Evolutionary conservation across 1,140 invertebrate genomes (phyloP), one percentile per base, ranked within the genome.

Genomic region (Patella vulgata): DNA sequence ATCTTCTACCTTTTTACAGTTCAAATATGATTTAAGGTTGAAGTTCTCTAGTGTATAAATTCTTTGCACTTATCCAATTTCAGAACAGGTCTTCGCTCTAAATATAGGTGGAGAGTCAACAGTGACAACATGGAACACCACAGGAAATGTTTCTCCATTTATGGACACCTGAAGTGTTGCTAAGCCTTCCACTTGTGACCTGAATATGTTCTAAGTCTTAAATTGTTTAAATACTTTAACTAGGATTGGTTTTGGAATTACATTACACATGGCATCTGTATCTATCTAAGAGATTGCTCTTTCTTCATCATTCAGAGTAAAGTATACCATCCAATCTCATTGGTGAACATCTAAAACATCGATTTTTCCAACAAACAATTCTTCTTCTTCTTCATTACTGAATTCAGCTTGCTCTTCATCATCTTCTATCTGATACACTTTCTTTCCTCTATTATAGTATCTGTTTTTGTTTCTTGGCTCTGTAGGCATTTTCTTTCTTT

Each of bases 21-120:
- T 58, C 47, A 21, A 73, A 25, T 14, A 17, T 6, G 4, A 63
- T 67, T 2, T 63, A 36, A 14, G 57, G 59, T 9, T 46, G 36
- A 12, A 74, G 50, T 11, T 53, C 42, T 43, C 66, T 59, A 33
- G 27, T 50, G 39, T 59, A 74, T 28, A 66, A 40, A 4, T 51
- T 4, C 11, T 60, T 39, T n/a, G 53, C 47, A 17, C 36, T 64
- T 14, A 68, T 33, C 27, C 44, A 54, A 21, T 19, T 53, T 9
- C 14, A 36, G n/a, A n/a, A n/a, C n/a, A n/a, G n/a, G n/a, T n/a
- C n/a, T n/a, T n/a, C n/a, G n/a, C 31, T 9, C 19, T 57, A n/a
- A 27, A 23, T n/a, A n/a, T n/a, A n/a, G n/a, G n/a, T 46, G 27
- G 25, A 56, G 25, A 19, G 36, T 9, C 44, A 30, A n/a, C n/a